Percentiles rank a stretch among this genome's conserved stretches.
Evolutionary conservation across 2,797 vertebrate species (phyloP).

Genomic region (Loriculus beryllinus): DNA sequence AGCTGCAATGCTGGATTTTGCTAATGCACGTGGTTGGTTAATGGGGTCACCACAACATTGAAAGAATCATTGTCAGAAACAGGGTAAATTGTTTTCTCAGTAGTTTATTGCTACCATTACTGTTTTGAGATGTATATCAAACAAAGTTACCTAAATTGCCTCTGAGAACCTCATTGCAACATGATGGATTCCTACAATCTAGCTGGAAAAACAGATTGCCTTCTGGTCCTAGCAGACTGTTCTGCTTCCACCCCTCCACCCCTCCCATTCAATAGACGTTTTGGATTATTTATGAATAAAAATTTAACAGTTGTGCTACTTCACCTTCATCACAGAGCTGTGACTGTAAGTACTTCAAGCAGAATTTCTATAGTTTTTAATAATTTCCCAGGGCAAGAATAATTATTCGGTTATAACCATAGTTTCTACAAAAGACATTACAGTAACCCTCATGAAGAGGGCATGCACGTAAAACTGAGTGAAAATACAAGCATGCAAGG

Average conservation of each 20-base stretch:
- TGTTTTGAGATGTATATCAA: constrained; percentile 4
- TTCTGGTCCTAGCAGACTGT: not conserved
- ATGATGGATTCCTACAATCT: not conserved
- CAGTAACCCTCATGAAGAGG: not conserved
- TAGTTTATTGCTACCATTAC: not conserved
- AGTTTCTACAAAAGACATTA: not conserved
- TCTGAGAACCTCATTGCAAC: not conserved
- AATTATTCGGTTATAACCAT: not conserved
- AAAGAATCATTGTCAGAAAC: constrained; percentile 26
- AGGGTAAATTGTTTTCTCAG: not conserved
- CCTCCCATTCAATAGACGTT: not conserved
- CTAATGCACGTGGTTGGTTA: not conserved
- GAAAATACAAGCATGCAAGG: not conserved
- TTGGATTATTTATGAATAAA: not conserved
- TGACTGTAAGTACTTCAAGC: not conserved
- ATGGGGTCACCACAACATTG: not conserved
- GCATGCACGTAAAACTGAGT: not conserved
- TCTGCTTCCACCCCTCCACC: fast-evolving
- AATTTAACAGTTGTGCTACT: not conserved
- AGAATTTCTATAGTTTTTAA: not conserved
- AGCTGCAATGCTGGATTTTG: constrained; percentile 4
- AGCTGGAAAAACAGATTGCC: not conserved
- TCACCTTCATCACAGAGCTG: not conserved
- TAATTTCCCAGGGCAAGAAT: not conserved
- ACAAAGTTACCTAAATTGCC: constrained; percentile 15